These are phyloP conservation scores for Eupithecia vulgata DNA, from an alignment of 2,888 invertebrate species.

Conservation along the genomic window DNA sequence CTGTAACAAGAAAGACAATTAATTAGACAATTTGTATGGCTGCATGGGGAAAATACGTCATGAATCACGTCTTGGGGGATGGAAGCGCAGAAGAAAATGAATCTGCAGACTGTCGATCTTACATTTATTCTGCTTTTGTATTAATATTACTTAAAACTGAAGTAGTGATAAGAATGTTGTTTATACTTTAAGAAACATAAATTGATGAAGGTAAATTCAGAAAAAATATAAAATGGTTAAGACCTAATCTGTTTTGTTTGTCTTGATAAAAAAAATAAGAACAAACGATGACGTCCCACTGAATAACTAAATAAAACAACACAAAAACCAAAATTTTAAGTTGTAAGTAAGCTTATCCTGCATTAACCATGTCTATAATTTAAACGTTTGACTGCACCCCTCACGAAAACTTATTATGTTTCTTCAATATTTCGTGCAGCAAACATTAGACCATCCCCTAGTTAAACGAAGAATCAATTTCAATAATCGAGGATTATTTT, in stretches of 20 bases:
- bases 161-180: neutral
- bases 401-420: conserved; percentile 21
- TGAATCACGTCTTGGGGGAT: conserved; percentile 3
- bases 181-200: neutral
- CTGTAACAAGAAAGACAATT: conserved; percentile 49
- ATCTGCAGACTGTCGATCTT: neutral
- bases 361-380: neutral
- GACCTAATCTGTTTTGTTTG: neutral
- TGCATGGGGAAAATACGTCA: conserved; percentile 3
- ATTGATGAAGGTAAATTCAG: neutral
- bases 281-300: neutral
- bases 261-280: too few relatives aligned
- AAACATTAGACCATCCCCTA: conserved; percentile 32
- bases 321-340: neutral
- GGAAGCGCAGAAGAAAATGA: neutral
- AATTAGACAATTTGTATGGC: conserved; percentile 12
- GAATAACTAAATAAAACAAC: neutral
- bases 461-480: conserved; percentile 48
- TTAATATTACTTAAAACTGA: neutral
- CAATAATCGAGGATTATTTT: conserved; percentile 55
- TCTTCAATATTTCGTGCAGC: conserved; percentile 33
- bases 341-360: conserved; percentile 7
- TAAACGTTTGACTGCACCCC: conserved; percentile 12
- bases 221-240: neutral
- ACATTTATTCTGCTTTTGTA: neutral